Conservation (phyloP, 2,888 invertebrate genomes). For the Calameuta pallipes region DNA sequence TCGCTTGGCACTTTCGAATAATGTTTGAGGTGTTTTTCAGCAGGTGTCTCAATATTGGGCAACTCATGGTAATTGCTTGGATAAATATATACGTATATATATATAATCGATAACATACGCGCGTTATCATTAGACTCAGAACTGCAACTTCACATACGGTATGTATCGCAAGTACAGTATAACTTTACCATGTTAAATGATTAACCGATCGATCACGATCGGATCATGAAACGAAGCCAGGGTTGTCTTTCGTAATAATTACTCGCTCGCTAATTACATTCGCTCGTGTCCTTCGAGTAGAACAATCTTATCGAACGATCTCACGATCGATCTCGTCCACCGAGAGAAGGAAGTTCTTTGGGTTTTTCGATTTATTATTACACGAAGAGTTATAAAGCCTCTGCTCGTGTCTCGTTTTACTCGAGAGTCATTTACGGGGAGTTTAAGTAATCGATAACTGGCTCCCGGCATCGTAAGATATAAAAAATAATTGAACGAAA, state of each 20-base stretch:
- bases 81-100: background rate
- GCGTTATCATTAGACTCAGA: background rate
- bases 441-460: too few relatives aligned
- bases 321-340: background rate
- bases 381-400: background rate
- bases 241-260: background rate
- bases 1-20: background rate
- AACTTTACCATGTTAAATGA: background rate
- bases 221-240: background rate
- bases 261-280: background rate
- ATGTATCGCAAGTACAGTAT: background rate
- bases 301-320: background rate
- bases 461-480: background rate
- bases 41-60: background rate
- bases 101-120: background rate
- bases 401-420: background rate
- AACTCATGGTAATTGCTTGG: background rate
- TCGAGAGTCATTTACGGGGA: too few relatives aligned
- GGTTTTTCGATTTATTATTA: background rate
- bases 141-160: background rate
- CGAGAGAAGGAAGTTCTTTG: background rate
- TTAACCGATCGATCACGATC: background rate
- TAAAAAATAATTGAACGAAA: too few relatives aligned
- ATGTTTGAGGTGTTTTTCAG: background rate
- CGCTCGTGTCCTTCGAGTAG: background rate